Conservation (phyloP, 2,113 vertebrate species). For the rat (Rattus norvegicus) region DNA sequence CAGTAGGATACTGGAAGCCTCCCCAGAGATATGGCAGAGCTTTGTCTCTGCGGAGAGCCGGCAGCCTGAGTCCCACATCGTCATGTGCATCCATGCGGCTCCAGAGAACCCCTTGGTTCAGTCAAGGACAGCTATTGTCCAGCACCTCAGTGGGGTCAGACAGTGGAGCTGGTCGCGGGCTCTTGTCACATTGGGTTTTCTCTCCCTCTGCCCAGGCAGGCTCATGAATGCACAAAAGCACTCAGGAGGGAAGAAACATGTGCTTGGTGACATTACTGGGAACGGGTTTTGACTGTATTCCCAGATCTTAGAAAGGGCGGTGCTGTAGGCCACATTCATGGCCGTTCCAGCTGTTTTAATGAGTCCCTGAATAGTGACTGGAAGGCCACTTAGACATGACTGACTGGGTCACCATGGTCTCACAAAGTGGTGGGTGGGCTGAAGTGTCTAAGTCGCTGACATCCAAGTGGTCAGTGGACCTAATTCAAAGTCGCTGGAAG, state of each 20-base stretch:
- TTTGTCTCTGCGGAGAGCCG: neutral
- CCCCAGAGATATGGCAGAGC: neutral
- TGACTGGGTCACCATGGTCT: neutral
- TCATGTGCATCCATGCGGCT: conserved; percentile 83
- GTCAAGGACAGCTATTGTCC: conserved; percentile 71
- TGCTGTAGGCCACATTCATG: neutral
- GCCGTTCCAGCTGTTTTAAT: neutral
- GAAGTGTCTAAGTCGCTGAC: neutral
- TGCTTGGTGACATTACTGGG: conserved; percentile 26
- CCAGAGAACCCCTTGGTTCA: conserved; percentile 85
- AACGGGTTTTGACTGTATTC: conserved; percentile 53
- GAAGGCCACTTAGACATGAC: neutral
- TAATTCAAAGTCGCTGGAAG: conserved; percentile 34
- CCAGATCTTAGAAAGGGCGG: conserved; percentile 60
- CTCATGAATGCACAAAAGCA: conserved; percentile 87
- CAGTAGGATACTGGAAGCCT: neutral
- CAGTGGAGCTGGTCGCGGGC: conserved; percentile 84
- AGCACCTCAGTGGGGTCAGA: conserved; percentile 69
- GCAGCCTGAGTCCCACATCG: neutral
- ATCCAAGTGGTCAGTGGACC: neutral
- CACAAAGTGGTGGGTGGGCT: neutral
- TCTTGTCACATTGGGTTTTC: conserved; percentile 81
- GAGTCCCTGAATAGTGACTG: conserved; percentile 51
- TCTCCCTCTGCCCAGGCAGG: conserved; percentile 86
- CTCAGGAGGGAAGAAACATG: neutral